Evolutionary conservation across 2,797 vertebrate species (phyloP).

Genomic region (Dryobates pubescens): DNA sequence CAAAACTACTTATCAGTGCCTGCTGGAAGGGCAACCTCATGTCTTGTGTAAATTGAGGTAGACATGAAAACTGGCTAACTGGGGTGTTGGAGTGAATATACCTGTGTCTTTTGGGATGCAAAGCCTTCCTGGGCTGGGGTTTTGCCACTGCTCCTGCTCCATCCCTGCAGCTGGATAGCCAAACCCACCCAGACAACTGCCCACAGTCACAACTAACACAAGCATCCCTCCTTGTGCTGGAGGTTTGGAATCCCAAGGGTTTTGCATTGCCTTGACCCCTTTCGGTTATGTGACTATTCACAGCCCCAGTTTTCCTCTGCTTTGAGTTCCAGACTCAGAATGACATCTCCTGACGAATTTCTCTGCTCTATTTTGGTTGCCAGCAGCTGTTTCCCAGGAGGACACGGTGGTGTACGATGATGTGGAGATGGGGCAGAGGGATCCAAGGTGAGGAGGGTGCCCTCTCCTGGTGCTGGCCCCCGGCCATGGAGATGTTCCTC

Average conservation of each 20-base stretch:
- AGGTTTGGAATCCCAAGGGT: fast-evolving
- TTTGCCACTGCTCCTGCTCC: neutral
- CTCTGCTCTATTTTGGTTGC: neutral
- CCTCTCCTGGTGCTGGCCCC: neutral
- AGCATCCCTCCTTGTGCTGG: neutral
- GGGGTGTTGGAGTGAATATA: neutral
- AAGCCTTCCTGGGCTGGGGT: neutral
- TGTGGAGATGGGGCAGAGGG: neutral
- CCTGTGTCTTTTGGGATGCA: fast-evolving
- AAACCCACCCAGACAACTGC: neutral
- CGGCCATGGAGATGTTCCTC: neutral
- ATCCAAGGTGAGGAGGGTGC: conserved; percentile 63
- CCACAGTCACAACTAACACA: neutral
- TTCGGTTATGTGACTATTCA: fast-evolving
- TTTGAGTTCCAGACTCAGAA: neutral
- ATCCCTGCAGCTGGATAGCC: neutral
- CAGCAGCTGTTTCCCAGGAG: conserved; percentile 64
- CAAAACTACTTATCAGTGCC: neutral
- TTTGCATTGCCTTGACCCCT: neutral
- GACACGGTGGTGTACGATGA: conserved; percentile 59
- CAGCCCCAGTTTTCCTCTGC: neutral
- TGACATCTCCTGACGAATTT: neutral
- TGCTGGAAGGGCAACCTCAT: neutral
- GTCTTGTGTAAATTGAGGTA: neutral
- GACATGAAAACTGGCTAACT: neutral